phyloP scores from a whole-genome alignment of 2,113 vertebrate species.

The Boulengeromyrus knoepffleri region DNA sequence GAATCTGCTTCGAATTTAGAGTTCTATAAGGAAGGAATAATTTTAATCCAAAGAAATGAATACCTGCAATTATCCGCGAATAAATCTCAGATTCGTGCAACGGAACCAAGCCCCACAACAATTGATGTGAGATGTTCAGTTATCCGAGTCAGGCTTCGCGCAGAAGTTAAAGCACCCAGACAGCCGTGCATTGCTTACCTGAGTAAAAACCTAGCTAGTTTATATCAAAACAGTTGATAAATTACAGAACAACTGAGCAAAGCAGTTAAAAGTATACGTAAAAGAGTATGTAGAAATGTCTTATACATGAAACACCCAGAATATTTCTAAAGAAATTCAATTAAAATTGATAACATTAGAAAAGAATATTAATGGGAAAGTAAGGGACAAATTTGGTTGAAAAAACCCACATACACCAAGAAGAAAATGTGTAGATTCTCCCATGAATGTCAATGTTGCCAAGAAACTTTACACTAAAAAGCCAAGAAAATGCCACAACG shows the following conservation, averaged over 20 bases:
- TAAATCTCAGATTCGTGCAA: not conserved
- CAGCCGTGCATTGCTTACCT: not conserved
- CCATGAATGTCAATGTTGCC: conserved; percentile 1
- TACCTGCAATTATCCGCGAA: not conserved
- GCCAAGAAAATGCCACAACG: not conserved
- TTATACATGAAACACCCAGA: not conserved
- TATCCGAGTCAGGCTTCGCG: not conserved
- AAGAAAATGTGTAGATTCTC: not conserved
- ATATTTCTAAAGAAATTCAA: not conserved
- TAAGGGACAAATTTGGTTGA: not conserved
- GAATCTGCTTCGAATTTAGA: not conserved
- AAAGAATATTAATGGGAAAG: not conserved
- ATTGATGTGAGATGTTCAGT: not conserved
- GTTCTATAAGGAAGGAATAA: not conserved
- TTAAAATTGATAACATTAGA: not conserved
- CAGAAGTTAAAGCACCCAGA: not conserved
- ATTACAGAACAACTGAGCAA: not conserved
- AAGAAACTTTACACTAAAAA: not conserved
- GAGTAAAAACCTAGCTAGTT: not conserved
- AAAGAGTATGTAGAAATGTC: not conserved
- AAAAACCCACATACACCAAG: not conserved
- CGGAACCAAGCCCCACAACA: not conserved
- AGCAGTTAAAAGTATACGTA: not conserved
- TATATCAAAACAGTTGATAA: not conserved
- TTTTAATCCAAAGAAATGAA: not conserved